Percentiles rank a stretch among this genome's conserved stretches.
Conservation (phyloP, 2,797 vertebrate genomes). For the Uromys caudimaculatus region DNA sequence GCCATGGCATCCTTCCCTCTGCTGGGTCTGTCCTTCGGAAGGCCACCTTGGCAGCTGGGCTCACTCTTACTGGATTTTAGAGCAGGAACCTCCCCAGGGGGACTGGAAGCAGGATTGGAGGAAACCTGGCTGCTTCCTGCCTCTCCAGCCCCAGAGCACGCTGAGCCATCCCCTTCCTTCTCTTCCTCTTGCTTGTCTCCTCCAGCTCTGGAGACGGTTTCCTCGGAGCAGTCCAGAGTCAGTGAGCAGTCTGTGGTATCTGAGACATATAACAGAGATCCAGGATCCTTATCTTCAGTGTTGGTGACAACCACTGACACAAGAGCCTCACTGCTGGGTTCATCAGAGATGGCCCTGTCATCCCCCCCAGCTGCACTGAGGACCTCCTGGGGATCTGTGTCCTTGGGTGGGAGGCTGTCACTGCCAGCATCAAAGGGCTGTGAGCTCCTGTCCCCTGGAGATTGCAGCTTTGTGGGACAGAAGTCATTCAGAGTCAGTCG, state of each 20-base stretch:
- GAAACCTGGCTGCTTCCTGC: constrained; percentile 85
- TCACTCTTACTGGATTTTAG: constrained; percentile 75
- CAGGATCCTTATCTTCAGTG: constrained; percentile 88
- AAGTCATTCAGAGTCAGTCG: constrained; percentile 85
- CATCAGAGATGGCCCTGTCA: constrained; percentile 86
- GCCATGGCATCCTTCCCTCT: constrained; percentile 84
- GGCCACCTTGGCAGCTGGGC: constrained; percentile 58
- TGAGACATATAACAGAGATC: constrained; percentile 87
- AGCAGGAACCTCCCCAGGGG: constrained; percentile 82
- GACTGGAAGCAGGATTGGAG: constrained; percentile 86
- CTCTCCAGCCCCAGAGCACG: constrained; percentile 65
- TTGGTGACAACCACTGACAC: constrained; percentile 88
- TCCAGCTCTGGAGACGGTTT: constrained; percentile 85
- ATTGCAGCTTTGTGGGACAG: constrained; percentile 86
- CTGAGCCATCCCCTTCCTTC: constrained; percentile 60
- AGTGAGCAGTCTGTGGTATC: constrained; percentile 94
- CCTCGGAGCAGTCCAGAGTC: constrained; percentile 93
- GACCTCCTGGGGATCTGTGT: constrained; percentile 60
- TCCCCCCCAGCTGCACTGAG: constrained; percentile 57
- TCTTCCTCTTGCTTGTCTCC: constrained; percentile 80
- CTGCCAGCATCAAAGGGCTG: constrained; percentile 50
- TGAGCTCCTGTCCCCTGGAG: constrained; percentile 78
- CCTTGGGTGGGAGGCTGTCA: constrained; percentile 32
- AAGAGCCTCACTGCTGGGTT: constrained; percentile 88
- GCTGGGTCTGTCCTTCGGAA: constrained; percentile 80